These are phyloP conservation scores for Podocnemis expansa DNA, from an alignment of 2,113 vertebrate genomes.

Conservation along the genomic window DNA sequence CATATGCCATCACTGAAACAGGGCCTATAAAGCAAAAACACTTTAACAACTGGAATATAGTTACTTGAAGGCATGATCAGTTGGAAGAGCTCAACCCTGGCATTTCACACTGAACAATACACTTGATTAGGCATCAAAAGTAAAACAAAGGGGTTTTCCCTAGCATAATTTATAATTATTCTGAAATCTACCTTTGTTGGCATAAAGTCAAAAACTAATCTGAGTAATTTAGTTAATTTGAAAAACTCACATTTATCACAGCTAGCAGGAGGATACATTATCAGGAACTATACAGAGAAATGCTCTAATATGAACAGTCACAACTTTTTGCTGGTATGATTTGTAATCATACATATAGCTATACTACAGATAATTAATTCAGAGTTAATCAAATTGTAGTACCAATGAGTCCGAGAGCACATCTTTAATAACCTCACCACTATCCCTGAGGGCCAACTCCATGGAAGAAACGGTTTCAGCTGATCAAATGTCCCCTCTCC, in stretches of 20 bases:
- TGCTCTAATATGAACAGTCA: not conserved
- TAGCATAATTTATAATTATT: not conserved
- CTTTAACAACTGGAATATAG: not conserved
- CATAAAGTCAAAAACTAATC: not conserved
- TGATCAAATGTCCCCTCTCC: not conserved
- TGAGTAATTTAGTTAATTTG: not conserved
- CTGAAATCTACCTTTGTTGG: not conserved
- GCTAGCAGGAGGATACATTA: not conserved
- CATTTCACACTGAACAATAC: not conserved
- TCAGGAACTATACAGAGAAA: not conserved
- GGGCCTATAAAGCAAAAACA: not conserved
- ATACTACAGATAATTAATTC: accelerated
- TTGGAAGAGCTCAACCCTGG: not conserved
- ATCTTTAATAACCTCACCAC: not conserved
- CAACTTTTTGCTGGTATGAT: not conserved
- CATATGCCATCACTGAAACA: not conserved
- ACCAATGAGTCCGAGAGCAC: not conserved
- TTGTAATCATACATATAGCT: not conserved
- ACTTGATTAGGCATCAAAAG: not conserved
- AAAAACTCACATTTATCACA: not conserved
- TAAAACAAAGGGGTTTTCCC: not conserved
- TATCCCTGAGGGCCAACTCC: not conserved
- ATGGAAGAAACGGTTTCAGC: not conserved
- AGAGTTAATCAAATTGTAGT: not conserved
- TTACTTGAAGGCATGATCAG: not conserved